Evolutionary conservation across 1,140 invertebrate genomes (phyloP).

Genomic region (Meteorus sp.): DNA sequence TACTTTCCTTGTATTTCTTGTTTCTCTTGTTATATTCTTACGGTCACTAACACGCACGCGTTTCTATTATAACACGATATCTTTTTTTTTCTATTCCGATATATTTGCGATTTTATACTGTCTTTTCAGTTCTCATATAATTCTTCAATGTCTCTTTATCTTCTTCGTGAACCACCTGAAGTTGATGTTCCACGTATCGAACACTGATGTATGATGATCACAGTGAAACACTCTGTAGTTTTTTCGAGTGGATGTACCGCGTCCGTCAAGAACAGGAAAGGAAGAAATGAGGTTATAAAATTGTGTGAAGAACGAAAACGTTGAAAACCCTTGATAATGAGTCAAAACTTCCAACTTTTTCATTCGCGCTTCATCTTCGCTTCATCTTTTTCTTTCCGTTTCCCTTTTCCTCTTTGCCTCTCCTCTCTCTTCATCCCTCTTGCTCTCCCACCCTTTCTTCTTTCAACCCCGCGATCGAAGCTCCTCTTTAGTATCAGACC

Average conservation of each 20-base stretch:
- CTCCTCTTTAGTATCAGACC: constrained; percentile 36
- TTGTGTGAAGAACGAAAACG: constrained; percentile 27
- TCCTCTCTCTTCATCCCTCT: constrained; percentile 15
- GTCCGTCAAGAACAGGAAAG: constrained; percentile 14
- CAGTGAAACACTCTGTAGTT: constrained; percentile 39
- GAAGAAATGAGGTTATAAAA: constrained; percentile 11
- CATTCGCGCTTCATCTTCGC: constrained; percentile 1
- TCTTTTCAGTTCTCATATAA: constrained; percentile 1
- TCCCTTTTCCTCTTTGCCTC: neutral
- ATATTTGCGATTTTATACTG: neutral
- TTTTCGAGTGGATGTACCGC: constrained; percentile 11
- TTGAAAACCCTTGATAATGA: constrained; percentile 15
- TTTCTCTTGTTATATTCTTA: too few relatives aligned
- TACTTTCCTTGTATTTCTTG: too few relatives aligned
- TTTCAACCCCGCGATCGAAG: constrained; percentile 43
- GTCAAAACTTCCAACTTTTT: constrained; percentile 16
- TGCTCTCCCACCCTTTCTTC: neutral
- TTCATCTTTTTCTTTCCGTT: constrained; percentile 12
- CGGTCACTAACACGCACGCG: too few relatives aligned
- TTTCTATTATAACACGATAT: too few relatives aligned
- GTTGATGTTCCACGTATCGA: constrained; percentile 23
- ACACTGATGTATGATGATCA: constrained; percentile 46
- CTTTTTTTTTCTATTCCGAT: neutral
- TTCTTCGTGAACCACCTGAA: constrained; percentile 19
- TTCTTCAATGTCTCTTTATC: constrained; percentile 10